Evolutionary conservation across 2,888 invertebrate species (phyloP), one percentile per base, ranked within the genome.

Genomic region (Ophion slaviceki): DNA sequence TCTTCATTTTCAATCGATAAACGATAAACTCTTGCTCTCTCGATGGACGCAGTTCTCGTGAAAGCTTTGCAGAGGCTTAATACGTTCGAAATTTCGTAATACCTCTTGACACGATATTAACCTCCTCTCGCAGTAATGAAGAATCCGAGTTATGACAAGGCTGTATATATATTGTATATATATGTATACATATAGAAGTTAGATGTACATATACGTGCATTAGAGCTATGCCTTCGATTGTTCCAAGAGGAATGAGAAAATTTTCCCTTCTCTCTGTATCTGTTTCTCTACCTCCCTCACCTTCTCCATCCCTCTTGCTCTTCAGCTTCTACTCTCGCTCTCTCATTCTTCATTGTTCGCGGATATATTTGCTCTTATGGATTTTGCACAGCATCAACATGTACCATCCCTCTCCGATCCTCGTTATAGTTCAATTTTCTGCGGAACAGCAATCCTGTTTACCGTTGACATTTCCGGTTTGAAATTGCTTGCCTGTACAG

Each of bases 391-490:
- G 28, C 47, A 67, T 40, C 74, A 17, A 81, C 70, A 81, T 68
- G 45, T 75, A 66, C 74, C 76, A 71, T 68, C 75, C 40, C 79
- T 64, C 66, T 68, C 68, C 62, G 64, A 57, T 68, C 78, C 82
- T 84, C 85, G 85, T 88, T 86, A 84, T 83, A 76, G 86, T 86
- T 83, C 84, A 88, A 87, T 88, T 88, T 88, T 87, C 85, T 84
- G 80, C 82, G 76, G 80, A 87, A 84, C 87, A 82, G 81, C 84
- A 88, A 87, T 87, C 81, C 81, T 86, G 83, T 88, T 87, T 85
- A 86, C 82, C 86, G 86, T 86, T 83, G 86, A 88, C 88, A 88
- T 88, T 87, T 88, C 87, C 88, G 88, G 79, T 86, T 81, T 86
- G 85, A 86, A 87, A 87, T 88, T 86, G 87, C 88, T 83, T 68